Evolutionary conservation across 2,113 vertebrate species (phyloP).

Genomic region (Archocentrus centrarchus): DNA sequence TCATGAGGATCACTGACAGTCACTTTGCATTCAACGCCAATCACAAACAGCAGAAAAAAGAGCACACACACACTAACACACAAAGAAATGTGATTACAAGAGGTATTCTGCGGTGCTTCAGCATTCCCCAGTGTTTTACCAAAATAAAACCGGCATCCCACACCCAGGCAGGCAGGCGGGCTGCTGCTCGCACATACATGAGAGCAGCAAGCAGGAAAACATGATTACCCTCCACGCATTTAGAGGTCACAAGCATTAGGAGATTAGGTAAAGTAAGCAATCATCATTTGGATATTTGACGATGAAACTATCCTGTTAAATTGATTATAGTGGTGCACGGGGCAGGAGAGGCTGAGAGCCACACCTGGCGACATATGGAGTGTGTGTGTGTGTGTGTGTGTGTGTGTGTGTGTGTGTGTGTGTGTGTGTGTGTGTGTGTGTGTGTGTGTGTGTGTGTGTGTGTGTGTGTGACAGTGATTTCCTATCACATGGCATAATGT

Average conservation of each 20-base stretch:
- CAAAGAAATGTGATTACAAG: conserved; percentile 77
- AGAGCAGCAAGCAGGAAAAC: conserved; percentile 61
- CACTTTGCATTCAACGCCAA: conserved; percentile 84
- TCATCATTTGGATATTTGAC: conserved; percentile 85
- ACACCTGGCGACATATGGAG: conserved; percentile 78
- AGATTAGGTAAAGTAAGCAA: conserved; percentile 83
- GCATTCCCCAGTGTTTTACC: conserved; percentile 73
- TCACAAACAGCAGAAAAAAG: conserved; percentile 77
- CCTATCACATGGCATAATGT: conserved; percentile 48
- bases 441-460: no score
- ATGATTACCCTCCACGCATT: conserved; percentile 71
- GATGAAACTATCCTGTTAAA: conserved; percentile 84
- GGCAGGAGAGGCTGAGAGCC: conserved; percentile 71
- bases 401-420: conserved; percentile 6
- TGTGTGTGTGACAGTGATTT: background rate
- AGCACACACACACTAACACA: conserved; percentile 55
- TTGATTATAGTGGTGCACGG: conserved; percentile 80
- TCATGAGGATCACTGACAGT: conserved; percentile 84
- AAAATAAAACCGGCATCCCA: conserved; percentile 66
- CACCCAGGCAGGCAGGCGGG: conserved; percentile 28
- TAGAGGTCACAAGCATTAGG: conserved; percentile 81
- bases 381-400: conserved; percentile 31
- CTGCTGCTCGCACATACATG: conserved; percentile 45
- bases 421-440: background rate
- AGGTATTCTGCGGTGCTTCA: conserved; percentile 71